These are phyloP conservation scores for Phortica okadai DNA, from an alignment of 2,888 invertebrate genomes.

Conservation along the genomic window DNA sequence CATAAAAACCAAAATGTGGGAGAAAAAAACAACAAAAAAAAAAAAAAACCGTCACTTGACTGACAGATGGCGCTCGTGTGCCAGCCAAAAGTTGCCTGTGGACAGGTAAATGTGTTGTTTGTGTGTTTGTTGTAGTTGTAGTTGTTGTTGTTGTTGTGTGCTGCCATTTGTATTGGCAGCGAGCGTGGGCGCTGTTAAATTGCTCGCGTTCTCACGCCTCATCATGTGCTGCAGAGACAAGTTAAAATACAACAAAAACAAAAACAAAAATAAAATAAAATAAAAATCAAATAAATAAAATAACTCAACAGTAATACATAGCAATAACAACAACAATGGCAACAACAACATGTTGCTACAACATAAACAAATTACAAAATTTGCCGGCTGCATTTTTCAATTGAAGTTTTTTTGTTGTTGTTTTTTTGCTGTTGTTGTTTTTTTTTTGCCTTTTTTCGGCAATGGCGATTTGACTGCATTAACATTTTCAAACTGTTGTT, in stretches of 20 bases:
- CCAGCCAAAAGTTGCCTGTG: background rate
- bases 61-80: too few species aligned
- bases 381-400: constrained; percentile 6
- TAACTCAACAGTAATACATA: background rate
- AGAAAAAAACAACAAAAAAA: too few species aligned
- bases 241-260: background rate
- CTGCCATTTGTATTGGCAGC: background rate
- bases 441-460: background rate
- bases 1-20: too few species aligned
- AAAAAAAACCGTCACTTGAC: too few species aligned
- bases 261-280: too few species aligned
- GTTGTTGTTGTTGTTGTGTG: constrained; percentile 10
- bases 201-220: constrained; percentile 56
- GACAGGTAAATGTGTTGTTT: constrained; percentile 7
- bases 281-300: background rate
- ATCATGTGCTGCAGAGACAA: background rate
- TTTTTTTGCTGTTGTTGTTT: too few species aligned
- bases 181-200: constrained; percentile 50
- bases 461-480: constrained; percentile 12
- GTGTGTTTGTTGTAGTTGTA: background rate
- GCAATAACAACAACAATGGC: background rate
- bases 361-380: constrained; percentile 16
- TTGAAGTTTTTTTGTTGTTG: constrained; percentile 1
- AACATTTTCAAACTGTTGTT: background rate
- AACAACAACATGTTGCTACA: background rate